phyloP scores from a whole-genome alignment of 2,113 vertebrate species.

The Macquaria australasica region DNA sequence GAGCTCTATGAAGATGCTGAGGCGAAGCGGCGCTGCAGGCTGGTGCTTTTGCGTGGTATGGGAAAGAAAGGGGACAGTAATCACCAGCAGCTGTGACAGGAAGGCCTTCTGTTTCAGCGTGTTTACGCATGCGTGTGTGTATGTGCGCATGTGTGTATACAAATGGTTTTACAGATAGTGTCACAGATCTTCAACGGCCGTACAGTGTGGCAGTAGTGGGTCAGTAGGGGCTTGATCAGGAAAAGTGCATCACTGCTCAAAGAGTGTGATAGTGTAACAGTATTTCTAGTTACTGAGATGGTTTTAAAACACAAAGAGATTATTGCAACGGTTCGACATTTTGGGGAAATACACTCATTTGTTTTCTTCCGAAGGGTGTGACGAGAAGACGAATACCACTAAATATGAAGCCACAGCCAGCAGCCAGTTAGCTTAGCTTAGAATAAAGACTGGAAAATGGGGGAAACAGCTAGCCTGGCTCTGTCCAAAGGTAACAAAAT shows the following conservation, averaged over 20 bases:
- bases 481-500: background rate
- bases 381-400: background rate
- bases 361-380: too few relatives aligned
- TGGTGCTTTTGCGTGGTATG: conserved; percentile 42
- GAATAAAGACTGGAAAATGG: too few relatives aligned
- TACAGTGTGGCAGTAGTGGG: background rate
- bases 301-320: too few relatives aligned
- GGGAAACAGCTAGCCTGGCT: background rate
- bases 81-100: conserved; percentile 36
- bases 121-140: background rate
- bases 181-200: conserved; percentile 6
- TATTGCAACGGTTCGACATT: background rate
- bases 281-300: too few relatives aligned
- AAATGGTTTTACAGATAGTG: conserved; percentile 9
- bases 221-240: conserved; percentile 9
- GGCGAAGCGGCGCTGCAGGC: conserved; percentile 12
- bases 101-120: background rate
- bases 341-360: background rate
- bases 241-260: background rate
- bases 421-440: too few relatives aligned
- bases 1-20: conserved; percentile 65
- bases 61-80: conserved; percentile 42
- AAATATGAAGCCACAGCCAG: background rate
- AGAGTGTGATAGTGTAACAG: background rate
- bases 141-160: background rate